Evolutionary conservation across 2,888 invertebrate genomes (phyloP).

Genomic region (Toxonevra muliebris): DNA sequence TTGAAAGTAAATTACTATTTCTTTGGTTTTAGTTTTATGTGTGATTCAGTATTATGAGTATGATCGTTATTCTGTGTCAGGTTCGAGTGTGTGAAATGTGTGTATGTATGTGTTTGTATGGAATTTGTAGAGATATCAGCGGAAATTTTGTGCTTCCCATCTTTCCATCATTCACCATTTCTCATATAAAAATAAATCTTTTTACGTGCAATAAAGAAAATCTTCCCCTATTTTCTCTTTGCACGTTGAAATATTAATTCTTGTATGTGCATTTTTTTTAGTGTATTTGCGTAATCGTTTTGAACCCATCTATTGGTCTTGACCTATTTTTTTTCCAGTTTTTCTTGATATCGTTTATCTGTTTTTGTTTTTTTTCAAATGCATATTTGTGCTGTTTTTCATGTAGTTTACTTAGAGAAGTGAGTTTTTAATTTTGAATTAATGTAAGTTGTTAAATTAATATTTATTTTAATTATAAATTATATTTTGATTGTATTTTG

Average conservation of each 20-base stretch:
- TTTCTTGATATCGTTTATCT: neutral
- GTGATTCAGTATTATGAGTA: neutral
- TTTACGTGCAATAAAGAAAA: conserved; percentile 45
- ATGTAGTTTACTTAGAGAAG: neutral
- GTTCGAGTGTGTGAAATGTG: conserved; percentile 1
- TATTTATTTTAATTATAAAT: neutral
- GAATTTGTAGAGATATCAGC: conserved; percentile 4
- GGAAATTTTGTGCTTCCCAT: no score
- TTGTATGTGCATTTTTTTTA: neutral
- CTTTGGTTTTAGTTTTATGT: neutral
- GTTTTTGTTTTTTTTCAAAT: neutral
- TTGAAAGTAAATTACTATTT: conserved; percentile 1
- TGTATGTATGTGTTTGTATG: conserved; percentile 25
- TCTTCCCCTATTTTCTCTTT: conserved; percentile 61
- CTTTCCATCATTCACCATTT: no score
- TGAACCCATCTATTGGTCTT: no score
- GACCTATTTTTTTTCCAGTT: neutral
- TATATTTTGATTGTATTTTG: conserved; percentile 12
- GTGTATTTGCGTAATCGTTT: no score
- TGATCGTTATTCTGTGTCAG: neutral
- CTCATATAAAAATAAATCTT: conserved; percentile 7
- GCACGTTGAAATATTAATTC: conserved; percentile 10
- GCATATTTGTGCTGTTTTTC: neutral
- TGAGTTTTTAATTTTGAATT: neutral
- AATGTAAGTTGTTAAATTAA: neutral